Percentiles rank a stretch among this genome's conserved stretches.
These are phyloP conservation scores for Melanerpes aurifrons DNA, from an alignment of 2,113 vertebrate species.

Conservation along the genomic window DNA sequence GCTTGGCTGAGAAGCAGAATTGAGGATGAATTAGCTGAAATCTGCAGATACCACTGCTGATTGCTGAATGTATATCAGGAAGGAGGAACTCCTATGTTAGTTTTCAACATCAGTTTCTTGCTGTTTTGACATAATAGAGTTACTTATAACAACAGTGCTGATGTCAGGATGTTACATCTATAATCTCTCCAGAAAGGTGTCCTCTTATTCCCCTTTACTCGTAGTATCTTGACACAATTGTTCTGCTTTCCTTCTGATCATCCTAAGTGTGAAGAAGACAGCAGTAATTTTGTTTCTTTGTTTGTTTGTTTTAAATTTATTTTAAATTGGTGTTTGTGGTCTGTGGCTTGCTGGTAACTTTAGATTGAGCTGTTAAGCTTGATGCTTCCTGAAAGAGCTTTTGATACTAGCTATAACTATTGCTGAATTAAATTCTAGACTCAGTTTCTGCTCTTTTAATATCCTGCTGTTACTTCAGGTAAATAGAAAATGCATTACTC, in stretches of 20 bases:
- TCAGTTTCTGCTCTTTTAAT: not conserved
- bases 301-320: not conserved
- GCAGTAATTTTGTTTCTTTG: not conserved
- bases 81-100: not conserved
- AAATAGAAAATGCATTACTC: not conserved
- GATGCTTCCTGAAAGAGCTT: not conserved
- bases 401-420: not conserved
- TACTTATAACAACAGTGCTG: not conserved
- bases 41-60: not conserved
- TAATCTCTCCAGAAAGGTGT: not conserved
- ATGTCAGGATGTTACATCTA: no score
- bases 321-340: not conserved
- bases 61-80: not conserved
- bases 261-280: not conserved
- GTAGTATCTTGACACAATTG: not conserved
- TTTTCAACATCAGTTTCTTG: not conserved
- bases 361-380: not conserved
- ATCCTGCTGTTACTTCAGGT: not conserved
- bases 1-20: not conserved
- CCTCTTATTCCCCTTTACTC: not conserved
- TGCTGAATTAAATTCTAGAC: not conserved
- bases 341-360: not conserved
- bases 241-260: not conserved
- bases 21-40: not conserved
- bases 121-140: not conserved